Evolutionary conservation across 1,140 invertebrate species (phyloP), one percentile per base, ranked within the genome.

Genomic region (Pogonomyrmex californicus): DNA sequence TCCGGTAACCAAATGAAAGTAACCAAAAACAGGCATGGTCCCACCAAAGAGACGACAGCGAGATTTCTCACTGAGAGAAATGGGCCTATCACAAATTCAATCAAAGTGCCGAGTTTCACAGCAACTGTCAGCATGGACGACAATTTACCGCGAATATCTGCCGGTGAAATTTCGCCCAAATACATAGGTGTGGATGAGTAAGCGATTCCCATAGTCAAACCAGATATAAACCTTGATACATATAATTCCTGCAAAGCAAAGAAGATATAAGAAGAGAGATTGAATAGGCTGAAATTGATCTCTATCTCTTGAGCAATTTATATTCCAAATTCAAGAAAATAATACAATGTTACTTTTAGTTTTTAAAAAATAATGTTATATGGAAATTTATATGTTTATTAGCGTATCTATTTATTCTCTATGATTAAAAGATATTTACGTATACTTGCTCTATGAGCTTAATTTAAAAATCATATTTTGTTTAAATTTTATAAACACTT

Each of bases 1-100:
- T 98, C 97, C 0, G 97, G 97, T 93, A 98, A 95, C 83, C 96
- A 96, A 41, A 96, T 94, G 91, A 97, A 96, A 4, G 95, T 95
- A 1, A 97, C 78, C 0, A 96, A 93, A 77, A 97, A 96, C 2
- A 97, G 86, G 1, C 96, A 93, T 0, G 97, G 95, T 58, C 96
- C 91, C 0, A 94, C 86, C 54, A 96, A 94, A 47, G 96, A 96
- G 56, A 96, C 95, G 54, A 96, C 93, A 1, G 96, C 96, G 3
- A 96, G 93, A 6, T 96, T 95, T 33, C 96, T 94, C 56, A 96
- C 96, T 36, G 95, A 96, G 1, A 96, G 94, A 86, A 95, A 96
- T 2, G 96, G 94, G 5, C 97, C 97, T 41, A 97, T 94, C 51
- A 95, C 94, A 93, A 97, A 97, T 51, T 96, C 96, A 9, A 96